Conservation (phyloP, 2,797 vertebrate species). For the Psittacula derbiana region DNA sequence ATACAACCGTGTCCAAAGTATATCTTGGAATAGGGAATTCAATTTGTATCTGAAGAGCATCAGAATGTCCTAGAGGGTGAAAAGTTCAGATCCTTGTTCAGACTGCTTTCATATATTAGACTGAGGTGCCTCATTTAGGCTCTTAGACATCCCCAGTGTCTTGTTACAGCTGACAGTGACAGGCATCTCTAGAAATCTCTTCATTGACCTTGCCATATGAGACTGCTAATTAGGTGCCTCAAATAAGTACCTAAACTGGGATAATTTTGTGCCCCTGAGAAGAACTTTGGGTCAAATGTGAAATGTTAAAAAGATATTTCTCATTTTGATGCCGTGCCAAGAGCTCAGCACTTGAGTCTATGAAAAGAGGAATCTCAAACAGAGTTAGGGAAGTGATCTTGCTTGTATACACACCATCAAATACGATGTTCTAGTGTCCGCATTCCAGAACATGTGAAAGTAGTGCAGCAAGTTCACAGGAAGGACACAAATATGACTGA, state of each 20-base stretch:
- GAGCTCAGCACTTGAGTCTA: not conserved
- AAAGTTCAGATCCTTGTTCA: not conserved
- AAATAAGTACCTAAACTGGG: not conserved
- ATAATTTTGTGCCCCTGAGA: not conserved
- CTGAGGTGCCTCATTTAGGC: not conserved
- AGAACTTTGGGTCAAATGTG: not conserved
- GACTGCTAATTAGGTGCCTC: not conserved
- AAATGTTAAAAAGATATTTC: not conserved
- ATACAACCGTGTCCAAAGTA: accelerated
- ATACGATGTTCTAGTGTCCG: not conserved
- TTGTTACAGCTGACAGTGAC: not conserved
- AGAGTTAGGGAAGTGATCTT: not conserved
- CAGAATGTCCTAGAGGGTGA: not conserved
- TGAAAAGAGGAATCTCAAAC: slow-evolving; percentile 5
- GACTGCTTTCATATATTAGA: not conserved
- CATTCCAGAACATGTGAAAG: not conserved
- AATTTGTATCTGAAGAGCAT: not conserved
- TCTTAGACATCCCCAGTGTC: not conserved
- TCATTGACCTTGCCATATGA: not conserved
- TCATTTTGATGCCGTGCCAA: not conserved
- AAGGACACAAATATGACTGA: not conserved
- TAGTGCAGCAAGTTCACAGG: slow-evolving; percentile 19
- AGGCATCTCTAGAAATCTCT: not conserved
- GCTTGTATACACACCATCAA: not conserved
- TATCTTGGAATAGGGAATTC: not conserved